A percentile compares a stretch with the other conserved stretches of the same genome.
Evolutionary conservation across 2,113 vertebrate species (phyloP).

Genomic region (Fulmarus glacialis): DNA sequence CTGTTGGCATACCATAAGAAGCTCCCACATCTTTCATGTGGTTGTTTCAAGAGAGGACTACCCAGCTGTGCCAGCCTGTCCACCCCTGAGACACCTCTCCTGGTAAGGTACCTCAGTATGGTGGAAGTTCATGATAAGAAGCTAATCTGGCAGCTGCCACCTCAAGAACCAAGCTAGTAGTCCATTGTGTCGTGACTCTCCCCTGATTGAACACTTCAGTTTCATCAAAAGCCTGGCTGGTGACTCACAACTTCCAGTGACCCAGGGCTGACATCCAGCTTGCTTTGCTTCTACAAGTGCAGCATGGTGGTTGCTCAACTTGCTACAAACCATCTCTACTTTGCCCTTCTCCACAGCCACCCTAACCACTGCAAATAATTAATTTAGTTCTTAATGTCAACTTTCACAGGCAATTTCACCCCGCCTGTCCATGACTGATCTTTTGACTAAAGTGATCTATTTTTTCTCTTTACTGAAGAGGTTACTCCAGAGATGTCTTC

Average conservation of each 20-base stretch:
- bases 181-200: accelerated
- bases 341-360: neutral
- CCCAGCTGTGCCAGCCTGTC: neutral
- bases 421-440: neutral
- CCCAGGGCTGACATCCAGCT: neutral
- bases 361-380: neutral
- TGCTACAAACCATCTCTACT: neutral
- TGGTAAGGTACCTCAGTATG: neutral
- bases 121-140: neutral
- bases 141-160: neutral
- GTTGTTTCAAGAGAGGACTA: neutral
- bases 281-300: neutral
- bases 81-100: neutral
- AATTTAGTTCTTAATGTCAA: neutral
- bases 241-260: neutral
- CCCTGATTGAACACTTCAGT: neutral
- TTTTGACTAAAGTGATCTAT: neutral
- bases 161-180: neutral
- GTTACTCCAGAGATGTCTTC: neutral
- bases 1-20: neutral
- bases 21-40: neutral
- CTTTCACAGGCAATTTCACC: neutral
- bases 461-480: neutral
- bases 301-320: neutral
- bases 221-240: neutral